phyloP scores from a whole-genome alignment of 2,113 vertebrate species.

The Siniperca chuatsi region DNA sequence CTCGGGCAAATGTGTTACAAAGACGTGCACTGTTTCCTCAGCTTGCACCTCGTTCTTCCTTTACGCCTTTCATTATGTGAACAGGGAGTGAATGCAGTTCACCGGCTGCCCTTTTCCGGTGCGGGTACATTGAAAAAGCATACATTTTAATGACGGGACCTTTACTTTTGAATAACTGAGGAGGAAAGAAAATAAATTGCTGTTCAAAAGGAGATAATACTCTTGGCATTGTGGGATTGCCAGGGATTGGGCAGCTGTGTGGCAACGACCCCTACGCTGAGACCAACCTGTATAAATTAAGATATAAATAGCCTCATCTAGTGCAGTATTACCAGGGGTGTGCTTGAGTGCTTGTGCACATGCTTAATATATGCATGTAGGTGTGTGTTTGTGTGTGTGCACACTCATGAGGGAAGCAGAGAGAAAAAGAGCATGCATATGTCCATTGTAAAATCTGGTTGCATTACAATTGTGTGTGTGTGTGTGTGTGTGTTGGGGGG shows the following conservation, averaged over 20 bases:
- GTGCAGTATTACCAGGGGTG: slow-evolving; percentile 78
- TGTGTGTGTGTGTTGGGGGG: slow-evolving; percentile 35
- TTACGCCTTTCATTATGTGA: slow-evolving; percentile 70
- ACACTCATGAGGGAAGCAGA: slow-evolving; percentile 37
- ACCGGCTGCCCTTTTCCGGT: slow-evolving; percentile 71
- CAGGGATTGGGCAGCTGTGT: slow-evolving; percentile 85
- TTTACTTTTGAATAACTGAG: slow-evolving; percentile 86
- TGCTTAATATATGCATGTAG: slow-evolving; percentile 74
- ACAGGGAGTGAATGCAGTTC: slow-evolving; percentile 81
- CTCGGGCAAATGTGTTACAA: slow-evolving; percentile 79
- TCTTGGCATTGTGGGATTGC: slow-evolving; percentile 95
- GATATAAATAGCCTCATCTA: slow-evolving; percentile 86
- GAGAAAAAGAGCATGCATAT: slow-evolving; percentile 67
- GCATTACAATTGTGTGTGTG: slow-evolving; percentile 42
- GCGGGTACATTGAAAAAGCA: slow-evolving; percentile 88
- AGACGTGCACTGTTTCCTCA: slow-evolving; percentile 56
- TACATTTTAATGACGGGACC: slow-evolving; percentile 99
- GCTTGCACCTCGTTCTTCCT: slow-evolving; percentile 26
- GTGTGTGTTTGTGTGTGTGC: slow-evolving; percentile 64
- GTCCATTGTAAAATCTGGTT: slow-evolving; percentile 66
- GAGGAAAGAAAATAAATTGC: slow-evolving; percentile 84
- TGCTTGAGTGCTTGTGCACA: slow-evolving; percentile 71
- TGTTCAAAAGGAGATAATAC: slow-evolving; percentile 96
- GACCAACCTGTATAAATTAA: slow-evolving; percentile 85
- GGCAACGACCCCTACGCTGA: slow-evolving; percentile 75